Percentiles rank a stretch among this genome's conserved stretches.
Conservation (phyloP, 2,888 invertebrate species). For the Ophion slaviceki region DNA sequence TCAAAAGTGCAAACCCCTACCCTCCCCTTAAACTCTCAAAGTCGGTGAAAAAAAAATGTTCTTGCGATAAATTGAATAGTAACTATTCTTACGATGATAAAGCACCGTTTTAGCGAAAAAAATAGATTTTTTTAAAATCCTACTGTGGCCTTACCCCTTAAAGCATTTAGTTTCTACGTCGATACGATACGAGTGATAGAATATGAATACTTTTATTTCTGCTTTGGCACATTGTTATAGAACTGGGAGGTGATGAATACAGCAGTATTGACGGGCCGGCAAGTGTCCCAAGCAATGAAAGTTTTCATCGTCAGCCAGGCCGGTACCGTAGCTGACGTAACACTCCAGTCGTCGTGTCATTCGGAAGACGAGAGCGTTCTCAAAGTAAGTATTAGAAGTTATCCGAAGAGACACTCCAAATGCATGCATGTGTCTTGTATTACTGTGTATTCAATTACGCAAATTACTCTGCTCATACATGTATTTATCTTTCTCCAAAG, state of each 20-base stretch:
- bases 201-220: constrained; percentile 16
- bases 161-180: background rate
- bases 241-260: constrained; percentile 98
- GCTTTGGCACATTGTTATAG: constrained; percentile 84
- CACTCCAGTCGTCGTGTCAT: constrained; percentile 96
- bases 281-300: constrained; percentile 97
- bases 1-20: too few species aligned
- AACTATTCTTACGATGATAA: too few species aligned
- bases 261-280: constrained; percentile 96
- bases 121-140: too few species aligned
- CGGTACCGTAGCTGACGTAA: constrained; percentile 97
- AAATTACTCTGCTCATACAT: too few species aligned
- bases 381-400: constrained; percentile 87
- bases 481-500: background rate
- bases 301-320: constrained; percentile 97
- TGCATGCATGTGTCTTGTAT: background rate
- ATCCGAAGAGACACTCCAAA: background rate
- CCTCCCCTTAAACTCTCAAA: too few species aligned
- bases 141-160: too few species aligned
- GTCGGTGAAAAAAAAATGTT: too few species aligned
- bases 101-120: too few species aligned
- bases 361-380: constrained; percentile 98
- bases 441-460: background rate
- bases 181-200: background rate
- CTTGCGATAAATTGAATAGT: too few species aligned